These are phyloP conservation scores for Notolepis coatsorum DNA, from an alignment of 2,797 vertebrate species.

Conservation along the genomic window DNA sequence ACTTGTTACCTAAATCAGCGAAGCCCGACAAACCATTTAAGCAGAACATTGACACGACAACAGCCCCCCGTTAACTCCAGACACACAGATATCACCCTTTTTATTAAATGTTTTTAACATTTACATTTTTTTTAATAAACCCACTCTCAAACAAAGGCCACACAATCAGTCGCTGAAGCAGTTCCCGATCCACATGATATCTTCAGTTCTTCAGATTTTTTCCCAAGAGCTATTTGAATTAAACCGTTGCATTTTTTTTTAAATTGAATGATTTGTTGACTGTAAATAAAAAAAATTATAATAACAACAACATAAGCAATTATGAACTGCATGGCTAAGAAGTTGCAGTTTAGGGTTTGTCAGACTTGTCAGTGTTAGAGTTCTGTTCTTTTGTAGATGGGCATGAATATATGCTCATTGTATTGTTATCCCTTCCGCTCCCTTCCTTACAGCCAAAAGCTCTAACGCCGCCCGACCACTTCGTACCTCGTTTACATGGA, in stretches of 20 bases:
- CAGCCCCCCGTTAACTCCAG: too few species aligned
- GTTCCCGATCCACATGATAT: conserved; percentile 86
- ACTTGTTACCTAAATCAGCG: too few species aligned
- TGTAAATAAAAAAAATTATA: conserved; percentile 56
- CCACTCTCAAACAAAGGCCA: conserved; percentile 54
- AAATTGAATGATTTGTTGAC: conserved; percentile 75
- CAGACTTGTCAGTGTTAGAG: conserved; percentile 99
- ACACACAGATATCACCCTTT: too few species aligned
- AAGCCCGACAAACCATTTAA: conserved; percentile 6
- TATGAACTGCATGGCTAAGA: conserved; percentile 96
- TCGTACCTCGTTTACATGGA: conserved; percentile 99
- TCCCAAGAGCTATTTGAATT: conserved; percentile 56
- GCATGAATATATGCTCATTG: conserved; percentile 99
- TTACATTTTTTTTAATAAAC: neutral
- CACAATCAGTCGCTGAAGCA: conserved; percentile 86
- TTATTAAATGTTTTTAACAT: too few species aligned
- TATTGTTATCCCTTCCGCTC: conserved; percentile 99
- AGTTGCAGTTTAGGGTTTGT: conserved; percentile 99
- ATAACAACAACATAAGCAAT: conserved; percentile 44
- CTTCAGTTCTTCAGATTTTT: conserved; percentile 63
- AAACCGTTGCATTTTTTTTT: conserved; percentile 75
- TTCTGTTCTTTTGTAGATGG: conserved; percentile 99
- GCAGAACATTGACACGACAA: too few species aligned
- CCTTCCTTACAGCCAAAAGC: conserved; percentile 99
- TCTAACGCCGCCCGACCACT: conserved; percentile 99